Evolutionary conservation across 2,888 invertebrate genomes (phyloP).

Genomic region (Teinopalpus imperialis): DNA sequence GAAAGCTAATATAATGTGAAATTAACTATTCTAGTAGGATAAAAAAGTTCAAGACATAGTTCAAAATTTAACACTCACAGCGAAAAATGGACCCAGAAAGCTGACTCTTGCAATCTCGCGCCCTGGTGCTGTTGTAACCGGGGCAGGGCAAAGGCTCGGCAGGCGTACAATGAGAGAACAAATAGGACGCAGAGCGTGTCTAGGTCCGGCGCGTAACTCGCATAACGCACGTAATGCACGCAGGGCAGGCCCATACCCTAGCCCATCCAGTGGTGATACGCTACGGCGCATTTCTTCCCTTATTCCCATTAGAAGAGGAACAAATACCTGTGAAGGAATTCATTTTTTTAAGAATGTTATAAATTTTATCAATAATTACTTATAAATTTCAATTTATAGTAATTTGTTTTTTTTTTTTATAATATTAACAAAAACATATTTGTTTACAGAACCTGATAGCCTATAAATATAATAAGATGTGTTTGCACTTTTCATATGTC

Average conservation of each 20-base stretch:
- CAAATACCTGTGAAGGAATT: constrained; percentile 57
- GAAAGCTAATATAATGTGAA: too few species aligned
- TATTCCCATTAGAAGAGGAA: constrained; percentile 66
- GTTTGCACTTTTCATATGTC: too few species aligned
- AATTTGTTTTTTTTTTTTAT: too few species aligned
- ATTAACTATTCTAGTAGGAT: too few species aligned
- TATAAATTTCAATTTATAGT: too few species aligned
- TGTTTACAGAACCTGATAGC: too few species aligned
- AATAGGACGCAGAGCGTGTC: constrained; percentile 88
- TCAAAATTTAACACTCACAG: too few species aligned
- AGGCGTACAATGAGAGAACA: constrained; percentile 64
- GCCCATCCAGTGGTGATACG: constrained; percentile 85
- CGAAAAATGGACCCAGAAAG: constrained; percentile 95
- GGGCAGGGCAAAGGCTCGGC: constrained; percentile 85
- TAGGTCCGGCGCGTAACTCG: constrained; percentile 87
- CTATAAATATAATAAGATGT: too few species aligned
- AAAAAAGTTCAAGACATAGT: too few species aligned
- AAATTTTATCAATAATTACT: too few species aligned
- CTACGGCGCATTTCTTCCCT: constrained; percentile 85
- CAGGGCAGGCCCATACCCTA: constrained; percentile 86
- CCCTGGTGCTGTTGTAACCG: constrained; percentile 89
- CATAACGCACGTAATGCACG: constrained; percentile 90
- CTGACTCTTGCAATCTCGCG: constrained; percentile 93
- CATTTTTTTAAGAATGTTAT: constrained; percentile 12
- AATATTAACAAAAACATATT: too few species aligned